Base-by-base conservation (phyloP, 2,888 invertebrate genomes). In the Nymphalis polychloros region DNA sequence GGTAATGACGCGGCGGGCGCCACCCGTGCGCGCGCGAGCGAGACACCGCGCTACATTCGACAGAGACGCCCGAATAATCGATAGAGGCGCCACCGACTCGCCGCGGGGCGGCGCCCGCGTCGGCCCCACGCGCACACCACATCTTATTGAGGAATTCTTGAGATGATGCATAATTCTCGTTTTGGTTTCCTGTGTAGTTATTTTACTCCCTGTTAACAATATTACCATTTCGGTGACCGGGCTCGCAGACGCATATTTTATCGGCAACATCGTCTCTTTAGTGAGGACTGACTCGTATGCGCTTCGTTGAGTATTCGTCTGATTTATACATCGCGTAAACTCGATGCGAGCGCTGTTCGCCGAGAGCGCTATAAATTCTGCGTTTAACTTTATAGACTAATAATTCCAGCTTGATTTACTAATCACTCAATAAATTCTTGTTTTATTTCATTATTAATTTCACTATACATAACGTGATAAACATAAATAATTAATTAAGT, bases 131-230 rank as follows among this genome's bases (percentile, higher is more conserved):
- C 88, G 88, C 86, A 78, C 86, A 73, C 81, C 85, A 84, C 84
- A 80, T 85, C 88, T 90, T 90, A 91, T 92, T 91, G 92, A 92
- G 91, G 92, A 92, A 92, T 92, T 89, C 92, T 81, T 89, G 80
- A 90, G 87, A 88, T 86, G 89, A 88, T 87, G 90, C 87, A 89
- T 88, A 89, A 86, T 90, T 86, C 85, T 86, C 84, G 81, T 89
- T 90, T 90, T 88, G 85, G 85, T 88, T 87, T 86, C 85, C 84
- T 81, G 83, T 84, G 86, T 83, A 80, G 82, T 87, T 87, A 87
- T 88, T 88, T 88, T 85, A 88, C 87, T 89, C 86, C 89, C 86
- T 88, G 90, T 92, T 92, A 92, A 92, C 90, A 87, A 87, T 87
- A 92, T 91, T 90, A 90, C 88, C 84, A 87, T 90, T 90, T 87